Percentiles rank a stretch among this genome's conserved stretches.
These are phyloP conservation scores for Caloenas nicobarica DNA, from an alignment of 2,113 vertebrate genomes.

Conservation along the genomic window DNA sequence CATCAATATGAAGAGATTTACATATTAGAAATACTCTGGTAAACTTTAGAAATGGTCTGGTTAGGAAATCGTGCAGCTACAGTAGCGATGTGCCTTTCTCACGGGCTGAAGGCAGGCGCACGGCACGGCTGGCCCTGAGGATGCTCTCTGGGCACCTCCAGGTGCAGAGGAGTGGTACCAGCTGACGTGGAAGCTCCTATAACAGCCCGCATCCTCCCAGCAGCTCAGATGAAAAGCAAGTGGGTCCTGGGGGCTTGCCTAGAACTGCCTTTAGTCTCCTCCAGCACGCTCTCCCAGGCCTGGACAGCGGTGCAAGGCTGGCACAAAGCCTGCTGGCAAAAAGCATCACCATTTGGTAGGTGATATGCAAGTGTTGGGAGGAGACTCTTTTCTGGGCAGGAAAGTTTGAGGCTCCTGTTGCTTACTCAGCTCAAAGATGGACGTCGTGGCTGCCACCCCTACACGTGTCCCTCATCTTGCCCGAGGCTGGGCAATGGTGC, in stretches of 20 bases:
- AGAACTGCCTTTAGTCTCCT: not conserved
- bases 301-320: not conserved
- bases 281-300: rapidly evolving
- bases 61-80: not conserved
- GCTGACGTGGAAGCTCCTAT: not conserved
- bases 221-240: not conserved
- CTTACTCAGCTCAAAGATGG: not conserved
- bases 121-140: rapidly evolving
- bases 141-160: not conserved
- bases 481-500: not conserved
- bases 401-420: not conserved
- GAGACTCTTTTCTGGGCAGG: not conserved
- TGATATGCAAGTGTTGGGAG: not conserved
- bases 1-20: not conserved
- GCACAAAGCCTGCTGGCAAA: not conserved
- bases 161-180: rapidly evolving
- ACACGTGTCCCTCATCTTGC: rapidly evolving
- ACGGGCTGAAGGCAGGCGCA: not conserved
- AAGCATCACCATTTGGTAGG: not conserved
- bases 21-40: not conserved
- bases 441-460: not conserved
- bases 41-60: not conserved
- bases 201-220: not conserved
- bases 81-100: not conserved
- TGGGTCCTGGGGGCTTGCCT: not conserved